These are phyloP conservation scores for Hippocampus guttulatus DNA, from an alignment of 2,113 vertebrate species.

Conservation along the genomic window DNA sequence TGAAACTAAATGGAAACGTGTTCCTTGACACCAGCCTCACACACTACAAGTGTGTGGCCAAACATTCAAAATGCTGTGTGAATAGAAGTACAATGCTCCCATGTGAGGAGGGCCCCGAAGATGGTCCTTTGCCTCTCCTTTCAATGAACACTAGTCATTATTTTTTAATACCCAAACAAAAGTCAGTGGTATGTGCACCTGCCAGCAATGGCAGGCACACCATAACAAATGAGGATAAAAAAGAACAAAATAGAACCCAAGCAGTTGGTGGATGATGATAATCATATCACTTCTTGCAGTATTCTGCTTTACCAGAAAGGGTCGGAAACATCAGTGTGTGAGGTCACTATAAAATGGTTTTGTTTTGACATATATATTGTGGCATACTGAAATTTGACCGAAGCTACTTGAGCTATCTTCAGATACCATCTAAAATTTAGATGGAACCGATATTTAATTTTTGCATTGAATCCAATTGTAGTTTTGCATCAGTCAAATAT, in stretches of 20 bases:
- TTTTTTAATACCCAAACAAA: constrained; percentile 5
- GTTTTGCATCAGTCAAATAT: no score
- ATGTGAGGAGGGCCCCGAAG: constrained; percentile 11
- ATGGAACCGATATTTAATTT: no score
- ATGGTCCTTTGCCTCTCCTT: constrained; percentile 22
- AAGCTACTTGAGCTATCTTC: no score
- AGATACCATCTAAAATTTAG: no score
- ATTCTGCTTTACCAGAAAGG: no score
- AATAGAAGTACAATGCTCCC: constrained; percentile 4
- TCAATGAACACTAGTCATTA: constrained; percentile 23
- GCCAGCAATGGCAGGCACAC: background rate
- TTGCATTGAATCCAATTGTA: no score
- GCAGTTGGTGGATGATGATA: background rate
- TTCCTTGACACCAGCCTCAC: constrained; percentile 27
- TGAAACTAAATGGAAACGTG: constrained; percentile 29
- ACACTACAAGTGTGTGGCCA: constrained; percentile 23
- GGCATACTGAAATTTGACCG: no score
- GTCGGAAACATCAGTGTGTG: no score
- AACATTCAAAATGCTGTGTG: constrained; percentile 7
- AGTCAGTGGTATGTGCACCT: background rate
- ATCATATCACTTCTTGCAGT: no score
- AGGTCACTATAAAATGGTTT: no score
- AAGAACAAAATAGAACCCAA: background rate
- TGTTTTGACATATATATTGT: no score
- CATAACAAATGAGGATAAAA: background rate